phyloP scores from a whole-genome alignment of 1,140 invertebrate genomes.

The Chelonus insularis region DNA sequence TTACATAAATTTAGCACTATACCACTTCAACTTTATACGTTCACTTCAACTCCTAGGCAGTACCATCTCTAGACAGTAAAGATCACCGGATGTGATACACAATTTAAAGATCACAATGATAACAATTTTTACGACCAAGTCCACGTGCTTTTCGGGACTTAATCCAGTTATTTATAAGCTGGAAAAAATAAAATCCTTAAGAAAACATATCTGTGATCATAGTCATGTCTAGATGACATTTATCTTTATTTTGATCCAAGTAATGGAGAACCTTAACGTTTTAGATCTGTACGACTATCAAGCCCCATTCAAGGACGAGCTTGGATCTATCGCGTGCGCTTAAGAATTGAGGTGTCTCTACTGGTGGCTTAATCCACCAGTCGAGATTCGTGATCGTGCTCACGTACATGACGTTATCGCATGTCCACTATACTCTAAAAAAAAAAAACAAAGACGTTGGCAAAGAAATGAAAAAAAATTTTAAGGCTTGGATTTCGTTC shows the following conservation, averaged over 20 bases:
- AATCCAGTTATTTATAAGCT: slow-evolving; percentile 14
- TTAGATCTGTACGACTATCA: neutral
- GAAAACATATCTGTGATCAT: neutral
- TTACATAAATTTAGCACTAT: too few species aligned
- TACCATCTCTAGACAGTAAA: neutral
- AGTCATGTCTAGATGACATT: neutral
- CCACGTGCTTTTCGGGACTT: neutral
- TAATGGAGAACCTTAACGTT: neutral
- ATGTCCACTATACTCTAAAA: slow-evolving; percentile 7
- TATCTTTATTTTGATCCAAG: slow-evolving; percentile 22
- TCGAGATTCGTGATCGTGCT: slow-evolving; percentile 23
- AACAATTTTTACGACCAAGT: neutral
- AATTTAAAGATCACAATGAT: slow-evolving; percentile 1
- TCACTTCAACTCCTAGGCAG: neutral
- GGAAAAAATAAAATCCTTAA: neutral
- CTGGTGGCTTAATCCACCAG: slow-evolving; percentile 22
- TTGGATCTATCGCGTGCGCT: slow-evolving; percentile 20
- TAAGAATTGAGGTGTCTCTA: slow-evolving; percentile 25
- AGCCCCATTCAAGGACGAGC: neutral
- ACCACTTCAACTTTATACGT: neutral
- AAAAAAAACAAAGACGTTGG: neutral
- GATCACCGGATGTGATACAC: slow-evolving; percentile 1
- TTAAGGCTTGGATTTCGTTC: too few species aligned
- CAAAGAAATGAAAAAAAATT: neutral
- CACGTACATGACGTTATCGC: slow-evolving; percentile 26